Conservation (phyloP, 1,140 invertebrate genomes). For the Tetraneura akinire region DNA sequence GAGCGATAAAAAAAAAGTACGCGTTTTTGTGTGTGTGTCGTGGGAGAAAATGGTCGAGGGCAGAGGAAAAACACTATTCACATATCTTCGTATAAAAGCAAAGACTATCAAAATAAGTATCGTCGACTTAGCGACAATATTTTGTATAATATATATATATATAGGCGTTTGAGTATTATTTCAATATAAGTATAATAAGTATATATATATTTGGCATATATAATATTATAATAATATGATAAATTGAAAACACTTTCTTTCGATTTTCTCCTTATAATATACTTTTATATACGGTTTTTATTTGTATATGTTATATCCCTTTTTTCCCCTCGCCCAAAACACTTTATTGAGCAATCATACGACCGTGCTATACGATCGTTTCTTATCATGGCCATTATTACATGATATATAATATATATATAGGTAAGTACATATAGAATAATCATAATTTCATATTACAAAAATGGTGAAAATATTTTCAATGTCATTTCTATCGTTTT, state of each 20-base stretch:
- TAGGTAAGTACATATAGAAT: too few species aligned
- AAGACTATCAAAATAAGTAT: conserved; percentile 47
- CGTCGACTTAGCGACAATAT: conserved; percentile 45
- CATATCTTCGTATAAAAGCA: neutral
- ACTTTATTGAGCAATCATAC: conserved; percentile 35
- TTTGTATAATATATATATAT: neutral
- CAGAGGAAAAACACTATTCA: neutral
- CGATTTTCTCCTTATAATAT: neutral
- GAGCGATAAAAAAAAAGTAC: conserved; percentile 38
- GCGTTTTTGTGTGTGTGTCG: neutral
- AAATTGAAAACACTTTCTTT: conserved; percentile 47
- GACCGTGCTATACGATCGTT: neutral
- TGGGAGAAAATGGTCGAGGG: neutral
- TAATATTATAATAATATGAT: too few species aligned
- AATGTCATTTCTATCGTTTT: too few species aligned
- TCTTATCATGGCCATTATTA: conserved; percentile 32
- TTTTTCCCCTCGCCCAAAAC: neutral
- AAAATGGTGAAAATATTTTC: too few species aligned
- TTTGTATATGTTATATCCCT: conserved; percentile 26
- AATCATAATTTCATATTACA: too few species aligned
- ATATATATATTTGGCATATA: too few species aligned
- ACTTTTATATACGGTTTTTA: neutral
- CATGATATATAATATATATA: too few species aligned
- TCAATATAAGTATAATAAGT: conserved; percentile 29
- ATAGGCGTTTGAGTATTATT: conserved; percentile 30